Conservation (phyloP, 2,113 vertebrate species). For the Poeciliopsis turrubarensis region DNA sequence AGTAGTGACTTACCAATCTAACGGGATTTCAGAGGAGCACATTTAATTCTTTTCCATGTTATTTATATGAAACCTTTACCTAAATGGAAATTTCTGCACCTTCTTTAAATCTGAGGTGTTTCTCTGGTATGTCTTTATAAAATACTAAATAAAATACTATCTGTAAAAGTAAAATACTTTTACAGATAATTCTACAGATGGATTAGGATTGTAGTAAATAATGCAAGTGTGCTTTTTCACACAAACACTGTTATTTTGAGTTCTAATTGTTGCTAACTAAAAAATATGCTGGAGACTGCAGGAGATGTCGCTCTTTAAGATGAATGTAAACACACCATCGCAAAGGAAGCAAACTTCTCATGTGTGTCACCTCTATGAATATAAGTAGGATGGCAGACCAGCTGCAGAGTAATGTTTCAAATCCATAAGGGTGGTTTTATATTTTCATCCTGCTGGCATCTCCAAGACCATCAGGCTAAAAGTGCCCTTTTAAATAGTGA, state of each 20-base stretch:
- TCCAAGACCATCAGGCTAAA: neutral
- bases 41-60: too few relatives aligned
- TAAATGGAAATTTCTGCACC: too few relatives aligned
- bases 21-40: too few relatives aligned
- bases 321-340: slow-evolving; percentile 3
- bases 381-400: neutral
- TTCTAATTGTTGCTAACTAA: neutral
- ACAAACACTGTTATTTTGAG: too few relatives aligned
- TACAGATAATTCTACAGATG: too few relatives aligned
- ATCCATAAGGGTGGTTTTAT: neutral
- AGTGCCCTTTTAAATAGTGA: neutral
- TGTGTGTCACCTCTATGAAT: neutral
- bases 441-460: neutral
- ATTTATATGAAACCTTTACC: too few relatives aligned
- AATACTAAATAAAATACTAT: too few relatives aligned
- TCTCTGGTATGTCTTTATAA: too few relatives aligned
- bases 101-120: too few relatives aligned
- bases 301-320: neutral
- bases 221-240: neutral
- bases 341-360: neutral
- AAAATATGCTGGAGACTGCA: neutral
- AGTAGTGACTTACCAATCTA: too few relatives aligned
- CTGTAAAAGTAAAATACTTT: too few relatives aligned
- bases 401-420: neutral
- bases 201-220: too few relatives aligned